Percentiles rank a stretch among this genome's conserved stretches.
These are phyloP conservation scores for Melanchra persicariae DNA, from an alignment of 2,888 invertebrate species.

Conservation along the genomic window DNA sequence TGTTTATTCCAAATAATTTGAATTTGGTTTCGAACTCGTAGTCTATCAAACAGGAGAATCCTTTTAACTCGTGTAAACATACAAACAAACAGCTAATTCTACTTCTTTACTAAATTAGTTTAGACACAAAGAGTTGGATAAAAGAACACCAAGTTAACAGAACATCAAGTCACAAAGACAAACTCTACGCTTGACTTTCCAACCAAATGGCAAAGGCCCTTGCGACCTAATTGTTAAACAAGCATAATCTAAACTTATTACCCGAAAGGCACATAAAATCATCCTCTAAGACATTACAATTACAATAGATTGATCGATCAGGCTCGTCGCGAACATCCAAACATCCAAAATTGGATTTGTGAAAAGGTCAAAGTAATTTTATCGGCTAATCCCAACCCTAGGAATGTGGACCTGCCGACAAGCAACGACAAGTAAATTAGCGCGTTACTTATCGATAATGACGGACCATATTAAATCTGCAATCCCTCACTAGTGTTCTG, in stretches of 20 bases:
- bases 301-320: constrained; percentile 60
- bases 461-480: constrained; percentile 79
- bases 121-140: neutral
- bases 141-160: too few relatives aligned
- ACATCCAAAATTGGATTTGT: constrained; percentile 64
- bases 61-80: too few relatives aligned
- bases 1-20: too few relatives aligned
- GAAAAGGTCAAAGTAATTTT: constrained; percentile 65
- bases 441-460: constrained; percentile 88
- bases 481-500: constrained; percentile 69
- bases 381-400: constrained; percentile 63
- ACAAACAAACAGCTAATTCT: neutral
- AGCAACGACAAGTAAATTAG: constrained; percentile 80
- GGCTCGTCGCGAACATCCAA: constrained; percentile 44
- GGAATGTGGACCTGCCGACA: constrained; percentile 65
- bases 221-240: constrained; percentile 15
- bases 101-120: neutral
- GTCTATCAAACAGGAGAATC: too few relatives aligned
- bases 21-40: neutral
- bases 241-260: constrained; percentile 24
- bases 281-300: constrained; percentile 46
- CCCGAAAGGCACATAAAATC: constrained; percentile 33
- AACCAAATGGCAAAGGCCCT: too few relatives aligned
- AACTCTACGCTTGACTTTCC: too few relatives aligned
- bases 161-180: neutral